Conservation (phyloP, 2,113 vertebrate genomes). For the Epinephelus moara region DNA sequence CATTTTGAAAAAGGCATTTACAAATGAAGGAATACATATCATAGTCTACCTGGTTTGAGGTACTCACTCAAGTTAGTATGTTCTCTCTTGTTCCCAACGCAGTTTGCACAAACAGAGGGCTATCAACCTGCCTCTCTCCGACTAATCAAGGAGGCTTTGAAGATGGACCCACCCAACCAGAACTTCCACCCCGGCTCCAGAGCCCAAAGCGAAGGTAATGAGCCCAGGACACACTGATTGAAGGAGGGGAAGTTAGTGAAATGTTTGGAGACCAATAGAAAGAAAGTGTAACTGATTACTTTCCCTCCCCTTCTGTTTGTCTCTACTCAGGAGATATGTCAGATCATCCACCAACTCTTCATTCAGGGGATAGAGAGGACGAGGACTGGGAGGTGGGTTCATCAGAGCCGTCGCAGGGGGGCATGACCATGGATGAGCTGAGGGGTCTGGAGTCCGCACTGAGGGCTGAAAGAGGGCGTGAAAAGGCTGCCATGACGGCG, state of each 20-base stretch:
- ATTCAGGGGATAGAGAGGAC: conserved; percentile 47
- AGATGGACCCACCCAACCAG: conserved; percentile 78
- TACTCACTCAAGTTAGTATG: not conserved
- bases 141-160: conserved; percentile 85
- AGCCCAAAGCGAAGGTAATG: conserved; percentile 75
- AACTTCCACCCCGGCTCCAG: conserved; percentile 64
- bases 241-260: conserved; percentile 28
- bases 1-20: not conserved
- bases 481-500: conserved; percentile 68
- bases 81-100: conserved; percentile 37
- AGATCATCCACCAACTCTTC: conserved; percentile 51
- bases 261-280: conserved; percentile 6
- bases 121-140: conserved; percentile 83
- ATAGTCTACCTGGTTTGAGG: not conserved
- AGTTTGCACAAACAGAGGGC: conserved; percentile 77
- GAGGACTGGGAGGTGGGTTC: conserved; percentile 74
- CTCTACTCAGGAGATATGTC: conserved; percentile 71
- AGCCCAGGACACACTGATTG: conserved; percentile 12
- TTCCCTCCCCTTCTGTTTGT: conserved; percentile 7
- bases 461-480: conserved; percentile 79
- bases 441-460: conserved; percentile 82
- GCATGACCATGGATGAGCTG: conserved; percentile 81
- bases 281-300: conserved; percentile 20
- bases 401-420: conserved; percentile 67
- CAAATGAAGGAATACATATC: not conserved